Base-by-base conservation (phyloP, 2,888 invertebrate genomes). In the Lasioglossum vierecki region DNA sequence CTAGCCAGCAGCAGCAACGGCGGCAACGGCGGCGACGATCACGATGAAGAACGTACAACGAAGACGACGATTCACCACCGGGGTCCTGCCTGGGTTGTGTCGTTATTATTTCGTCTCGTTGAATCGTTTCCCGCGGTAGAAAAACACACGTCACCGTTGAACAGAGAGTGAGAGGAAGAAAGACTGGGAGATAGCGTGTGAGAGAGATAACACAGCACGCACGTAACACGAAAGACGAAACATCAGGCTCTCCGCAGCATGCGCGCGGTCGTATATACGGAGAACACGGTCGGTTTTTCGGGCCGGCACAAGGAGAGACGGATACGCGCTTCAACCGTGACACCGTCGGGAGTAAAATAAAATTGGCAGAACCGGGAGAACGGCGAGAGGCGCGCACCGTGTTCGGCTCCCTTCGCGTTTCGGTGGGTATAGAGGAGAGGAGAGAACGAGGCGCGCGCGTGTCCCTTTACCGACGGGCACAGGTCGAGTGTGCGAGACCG, bases 401-500 rank as follows among this genome's bases (percentile, higher is more conserved):
- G 84, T 77, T 84, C 81, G 82, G 79, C 89, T 90, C 89, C 89
- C 84, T 90, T 84, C 86, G 85, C 82, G 89, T 90, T 90, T 90
- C 89, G 89, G 89, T 86, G 82, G 86, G 82, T 90, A 90, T 39
- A 83, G 79, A 90, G 88, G 78, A 88, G 85, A 88, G 88, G 84
- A 88, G 78, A 77, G 91, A 84, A 79, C 66, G 85, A 84, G 70
- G 70, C 70, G 70, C 90, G 86, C 91, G 88, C 82, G 89, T 90
- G 88, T 91, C 91, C 91, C 91, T 90, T 91, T 91, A 89, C 89
- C 92, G 91, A 91, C 90, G 88, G 88, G 83, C 88, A 81, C 89
- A 71, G 80, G 88, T 84, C 80, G 85, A 84, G 83, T 76, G 82
- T 75, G 82, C 73, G 84, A 78, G 84, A 83, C 75, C 63, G 73